Base-by-base conservation (phyloP, 1,140 invertebrate species). In the Rhizoglyphus robini region DNA sequence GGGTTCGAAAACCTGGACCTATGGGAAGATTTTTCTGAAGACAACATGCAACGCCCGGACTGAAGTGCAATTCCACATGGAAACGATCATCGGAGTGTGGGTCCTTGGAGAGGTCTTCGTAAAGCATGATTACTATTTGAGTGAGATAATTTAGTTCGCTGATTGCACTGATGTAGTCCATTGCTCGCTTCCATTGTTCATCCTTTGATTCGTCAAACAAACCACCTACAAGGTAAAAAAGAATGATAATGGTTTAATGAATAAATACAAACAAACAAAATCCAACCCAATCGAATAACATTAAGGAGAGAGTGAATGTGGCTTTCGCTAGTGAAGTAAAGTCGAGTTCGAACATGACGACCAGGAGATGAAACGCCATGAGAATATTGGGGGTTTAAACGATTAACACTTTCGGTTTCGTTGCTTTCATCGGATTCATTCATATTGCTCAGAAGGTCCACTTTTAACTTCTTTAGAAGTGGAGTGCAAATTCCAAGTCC, bases 71-170 rank as follows among this genome's bases (percentile, higher is more conserved):
- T 77, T 98, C 94, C 41, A 98, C 89, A 74, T 97, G 94, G 74
- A 96, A 98, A 68, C 83, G 77, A 67, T 78, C 77, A 63, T 79
- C 79, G 18, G 78, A 80, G n/a, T 68, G 60, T 1, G 69, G 64
- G 67, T 78, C 77, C 76, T 97, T 96, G 0, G 90, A 96, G 4
- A 92, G 92, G 79, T 99, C 94, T 79, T 99, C 95, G 74, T 98
- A 98, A n/a, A 98, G 77, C 93, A 98, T 97, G 3, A 99, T 90
- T 0, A 98, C 93, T 59, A 98, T 64, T 78, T 99, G 96, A 0
- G 95, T 96, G 88, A 99, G 93, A 75, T 99, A 99, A 78, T 99
- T 99, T 1, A 99, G 81, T 76, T 99, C 96, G 0, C 93, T 90
- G 0, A 98, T 92, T 81, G 91, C 90, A 54, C 88, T 90, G 1